Conservation (phyloP, 2,797 vertebrate genomes). For the Eremophila alpestris region DNA sequence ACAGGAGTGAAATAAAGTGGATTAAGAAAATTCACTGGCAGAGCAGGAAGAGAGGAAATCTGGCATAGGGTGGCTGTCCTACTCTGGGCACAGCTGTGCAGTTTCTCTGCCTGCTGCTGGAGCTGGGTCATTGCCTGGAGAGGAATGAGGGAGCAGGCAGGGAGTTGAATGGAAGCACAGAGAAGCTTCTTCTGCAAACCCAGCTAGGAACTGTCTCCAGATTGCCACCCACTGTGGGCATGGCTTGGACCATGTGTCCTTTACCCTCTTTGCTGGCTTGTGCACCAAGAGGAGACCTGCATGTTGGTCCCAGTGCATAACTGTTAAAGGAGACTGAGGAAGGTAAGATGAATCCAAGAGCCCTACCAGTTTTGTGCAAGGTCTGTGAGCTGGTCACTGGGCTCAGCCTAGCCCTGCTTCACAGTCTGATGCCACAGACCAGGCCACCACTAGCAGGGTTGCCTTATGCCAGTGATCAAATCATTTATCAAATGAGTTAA, state of each 20-base stretch:
- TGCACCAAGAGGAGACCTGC: neutral
- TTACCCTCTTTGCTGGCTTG: neutral
- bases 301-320: neutral
- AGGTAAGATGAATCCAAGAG: neutral
- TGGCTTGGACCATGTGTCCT: accelerated
- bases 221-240: neutral
- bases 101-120: neutral
- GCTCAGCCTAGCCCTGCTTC: neutral
- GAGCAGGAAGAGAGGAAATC: neutral
- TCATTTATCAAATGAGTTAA: accelerated
- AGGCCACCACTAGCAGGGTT: accelerated
- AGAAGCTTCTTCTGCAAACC: neutral
- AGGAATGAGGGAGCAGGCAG: neutral
- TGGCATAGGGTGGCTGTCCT: neutral
- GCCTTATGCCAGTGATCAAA: neutral
- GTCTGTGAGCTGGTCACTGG: neutral
- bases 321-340: neutral
- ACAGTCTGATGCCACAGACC: neutral
- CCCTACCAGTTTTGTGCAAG: neutral
- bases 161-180: neutral
- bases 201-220: neutral
- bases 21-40: neutral
- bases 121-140: neutral
- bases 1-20: neutral
- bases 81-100: neutral